Conservation (phyloP, 1,140 invertebrate species). For the Pseudoatta argentina region DNA sequence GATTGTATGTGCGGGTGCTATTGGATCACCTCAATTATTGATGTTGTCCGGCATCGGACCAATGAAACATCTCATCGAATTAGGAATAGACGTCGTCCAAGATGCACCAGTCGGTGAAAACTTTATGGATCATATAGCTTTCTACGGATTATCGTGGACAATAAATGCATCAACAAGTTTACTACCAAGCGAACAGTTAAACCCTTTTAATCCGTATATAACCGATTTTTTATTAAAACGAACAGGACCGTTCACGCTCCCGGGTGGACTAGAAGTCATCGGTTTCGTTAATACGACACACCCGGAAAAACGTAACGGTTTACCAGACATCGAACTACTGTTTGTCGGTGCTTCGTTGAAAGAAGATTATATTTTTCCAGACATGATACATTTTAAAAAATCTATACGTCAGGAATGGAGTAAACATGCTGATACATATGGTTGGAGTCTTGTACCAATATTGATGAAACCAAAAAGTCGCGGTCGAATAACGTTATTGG, state of each 20-base stretch:
- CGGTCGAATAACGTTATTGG: background rate
- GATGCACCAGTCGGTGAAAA: constrained; percentile 2
- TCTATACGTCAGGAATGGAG: constrained; percentile 87
- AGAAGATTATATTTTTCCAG: constrained; percentile 80
- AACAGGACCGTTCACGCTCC: constrained; percentile 91
- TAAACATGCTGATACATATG: constrained; percentile 85
- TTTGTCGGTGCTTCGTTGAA: constrained; percentile 88
- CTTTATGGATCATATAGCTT: background rate
- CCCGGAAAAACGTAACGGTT: constrained; percentile 88
- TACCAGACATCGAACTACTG: constrained; percentile 92
- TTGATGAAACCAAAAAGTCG: constrained; percentile 14
- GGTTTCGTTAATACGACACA: constrained; percentile 91
- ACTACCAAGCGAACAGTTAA: constrained; percentile 88
- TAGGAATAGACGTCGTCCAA: background rate
- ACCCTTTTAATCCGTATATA: constrained; percentile 72
- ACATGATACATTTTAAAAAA: constrained; percentile 74
- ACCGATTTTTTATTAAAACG: constrained; percentile 86
- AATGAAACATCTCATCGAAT: background rate
- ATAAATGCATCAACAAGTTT: background rate
- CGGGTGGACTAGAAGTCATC: constrained; percentile 92
- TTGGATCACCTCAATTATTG: background rate
- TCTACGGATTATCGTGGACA: background rate
- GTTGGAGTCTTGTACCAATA: constrained; percentile 80
- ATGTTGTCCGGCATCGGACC: constrained; percentile 7
- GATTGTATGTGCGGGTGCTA: background rate